Conservation (phyloP, 1,140 invertebrate species). For the Propsilocerus akamusi region DNA sequence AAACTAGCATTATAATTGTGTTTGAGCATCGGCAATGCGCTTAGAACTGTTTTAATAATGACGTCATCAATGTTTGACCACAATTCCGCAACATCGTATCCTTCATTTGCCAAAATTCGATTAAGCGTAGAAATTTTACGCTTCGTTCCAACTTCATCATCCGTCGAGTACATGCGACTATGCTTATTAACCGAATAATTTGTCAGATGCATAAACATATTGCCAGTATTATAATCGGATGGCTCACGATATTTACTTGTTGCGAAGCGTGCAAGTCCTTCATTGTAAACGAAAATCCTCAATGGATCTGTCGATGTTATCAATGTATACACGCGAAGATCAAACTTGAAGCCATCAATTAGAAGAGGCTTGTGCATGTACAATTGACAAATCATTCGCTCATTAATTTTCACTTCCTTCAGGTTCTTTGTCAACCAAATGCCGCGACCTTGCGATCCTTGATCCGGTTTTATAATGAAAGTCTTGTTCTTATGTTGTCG, state of each 20-base stretch:
- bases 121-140: constrained; percentile 68
- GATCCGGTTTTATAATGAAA: constrained; percentile 77
- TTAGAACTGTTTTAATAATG: constrained; percentile 75
- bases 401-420: constrained; percentile 56
- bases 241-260: constrained; percentile 71
- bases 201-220: constrained; percentile 92
- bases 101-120: constrained; percentile 44
- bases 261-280: constrained; percentile 83
- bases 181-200: constrained; percentile 94
- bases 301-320: constrained; percentile 89
- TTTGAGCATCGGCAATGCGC: constrained; percentile 65
- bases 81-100: constrained; percentile 51
- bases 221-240: constrained; percentile 51
- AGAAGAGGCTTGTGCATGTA: constrained; percentile 60
- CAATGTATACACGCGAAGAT: constrained; percentile 82
- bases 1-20: constrained; percentile 80
- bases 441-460: constrained; percentile 68
- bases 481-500: constrained; percentile 51
- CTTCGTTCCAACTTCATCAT: constrained; percentile 68
- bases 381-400: constrained; percentile 69
- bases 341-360: constrained; percentile 95
- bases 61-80: constrained; percentile 76
- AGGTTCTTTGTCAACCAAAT: constrained; percentile 67
- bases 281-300: constrained; percentile 85
- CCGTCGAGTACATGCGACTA: constrained; percentile 55